Evolutionary conservation across 2,888 invertebrate species (phyloP).

Genomic region (Archips crataeganus): DNA sequence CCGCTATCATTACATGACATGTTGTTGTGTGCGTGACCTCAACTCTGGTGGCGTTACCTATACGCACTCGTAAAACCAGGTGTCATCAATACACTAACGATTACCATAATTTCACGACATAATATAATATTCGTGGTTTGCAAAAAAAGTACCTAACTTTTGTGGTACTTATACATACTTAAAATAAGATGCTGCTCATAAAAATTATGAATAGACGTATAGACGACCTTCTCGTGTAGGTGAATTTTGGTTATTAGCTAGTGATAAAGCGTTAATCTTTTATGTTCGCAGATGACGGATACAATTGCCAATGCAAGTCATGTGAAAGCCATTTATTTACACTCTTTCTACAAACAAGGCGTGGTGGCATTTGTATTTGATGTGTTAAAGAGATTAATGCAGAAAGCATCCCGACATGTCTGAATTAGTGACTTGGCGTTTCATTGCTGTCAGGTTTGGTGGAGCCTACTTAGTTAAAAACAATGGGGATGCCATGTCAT

Average conservation of each 20-base stretch:
- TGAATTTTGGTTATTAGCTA: background rate
- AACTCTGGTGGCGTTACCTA: too few relatives aligned
- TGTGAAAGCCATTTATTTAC: background rate
- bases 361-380: background rate
- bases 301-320: background rate
- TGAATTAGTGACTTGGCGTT: background rate
- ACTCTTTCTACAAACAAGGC: background rate
- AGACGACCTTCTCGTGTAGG: background rate
- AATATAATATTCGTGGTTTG: too few relatives aligned
- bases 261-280: slow-evolving; percentile 1
- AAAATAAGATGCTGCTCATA: too few relatives aligned
- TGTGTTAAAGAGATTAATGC: background rate
- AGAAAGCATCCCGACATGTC: background rate
- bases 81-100: background rate
- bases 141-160: too few relatives aligned
- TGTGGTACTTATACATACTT: too few relatives aligned
- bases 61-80: background rate
- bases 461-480: background rate
- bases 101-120: background rate
- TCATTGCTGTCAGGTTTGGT: background rate
- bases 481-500: background rate
- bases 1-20: too few relatives aligned
- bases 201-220: too few relatives aligned
- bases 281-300: background rate
- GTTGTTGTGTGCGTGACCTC: too few relatives aligned